Percentiles rank a stretch among this genome's conserved stretches.
Conservation (phyloP, 2,888 invertebrate species). For the Choreutis nemorana region DNA sequence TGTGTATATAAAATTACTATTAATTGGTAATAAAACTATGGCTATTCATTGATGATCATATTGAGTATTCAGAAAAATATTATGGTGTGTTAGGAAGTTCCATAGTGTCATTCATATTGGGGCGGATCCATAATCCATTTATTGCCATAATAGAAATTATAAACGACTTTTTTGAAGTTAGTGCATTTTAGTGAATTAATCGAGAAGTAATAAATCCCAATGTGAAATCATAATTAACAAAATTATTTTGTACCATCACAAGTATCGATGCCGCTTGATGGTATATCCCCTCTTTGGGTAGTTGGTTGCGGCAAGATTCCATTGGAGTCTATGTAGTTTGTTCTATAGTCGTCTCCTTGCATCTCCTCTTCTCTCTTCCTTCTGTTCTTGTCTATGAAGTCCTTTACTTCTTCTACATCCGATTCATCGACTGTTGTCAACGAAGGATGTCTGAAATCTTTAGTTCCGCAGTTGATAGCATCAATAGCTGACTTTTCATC, state of each 20-base stretch:
- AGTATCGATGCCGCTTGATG: constrained; percentile 45
- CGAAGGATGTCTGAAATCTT: constrained; percentile 29
- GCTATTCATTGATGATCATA: too few species aligned
- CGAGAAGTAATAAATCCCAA: too few species aligned
- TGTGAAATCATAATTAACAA: too few species aligned
- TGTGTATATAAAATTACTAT: neutral
- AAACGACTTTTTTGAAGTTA: too few species aligned
- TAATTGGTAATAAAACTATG: too few species aligned
- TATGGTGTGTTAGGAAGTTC: too few species aligned
- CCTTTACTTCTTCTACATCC: constrained; percentile 45
- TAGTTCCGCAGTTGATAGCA: constrained; percentile 49
- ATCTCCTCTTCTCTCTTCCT: constrained; percentile 41
- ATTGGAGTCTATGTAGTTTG: constrained; percentile 28
- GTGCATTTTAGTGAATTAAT: too few species aligned
- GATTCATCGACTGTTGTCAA: constrained; percentile 29
- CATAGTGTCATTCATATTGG: too few species aligned
- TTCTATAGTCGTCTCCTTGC: constrained; percentile 50
- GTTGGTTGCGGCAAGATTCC: constrained; percentile 23
- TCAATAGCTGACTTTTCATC: constrained; percentile 56
- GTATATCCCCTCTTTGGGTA: constrained; percentile 45
- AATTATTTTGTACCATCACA: constrained; percentile 49
- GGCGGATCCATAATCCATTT: too few species aligned
- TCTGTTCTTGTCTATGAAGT: constrained; percentile 39
- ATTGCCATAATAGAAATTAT: too few species aligned
- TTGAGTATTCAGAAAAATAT: too few species aligned